Percentiles rank a stretch among this genome's conserved stretches.
These are phyloP conservation scores for Phaethornis superciliosus DNA, from an alignment of 2,113 vertebrate species.

Conservation along the genomic window DNA sequence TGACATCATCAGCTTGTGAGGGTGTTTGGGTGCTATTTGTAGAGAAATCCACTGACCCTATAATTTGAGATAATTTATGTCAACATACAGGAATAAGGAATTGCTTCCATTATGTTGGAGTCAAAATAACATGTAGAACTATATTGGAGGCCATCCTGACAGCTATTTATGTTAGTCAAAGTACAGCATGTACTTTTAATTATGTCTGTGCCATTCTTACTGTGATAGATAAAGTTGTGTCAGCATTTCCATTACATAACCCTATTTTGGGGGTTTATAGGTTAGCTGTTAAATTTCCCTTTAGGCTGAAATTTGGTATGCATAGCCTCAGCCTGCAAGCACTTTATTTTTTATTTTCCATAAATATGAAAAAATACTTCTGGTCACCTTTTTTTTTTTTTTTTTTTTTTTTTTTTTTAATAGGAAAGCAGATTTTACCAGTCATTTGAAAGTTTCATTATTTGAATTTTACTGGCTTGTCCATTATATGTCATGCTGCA, in stretches of 20 bases:
- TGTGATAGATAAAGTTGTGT: constrained; percentile 26
- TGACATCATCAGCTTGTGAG: neutral
- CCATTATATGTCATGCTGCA: constrained; percentile 29
- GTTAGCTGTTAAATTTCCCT: constrained; percentile 56
- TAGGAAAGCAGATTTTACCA: constrained; percentile 34
- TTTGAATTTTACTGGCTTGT: constrained; percentile 25
- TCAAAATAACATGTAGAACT: neutral
- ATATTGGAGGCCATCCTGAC: neutral
- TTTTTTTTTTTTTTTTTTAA: neutral
- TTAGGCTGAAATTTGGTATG: constrained; percentile 62
- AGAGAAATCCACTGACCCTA: neutral
- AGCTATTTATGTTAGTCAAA: constrained; percentile 48
- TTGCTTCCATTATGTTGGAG: neutral
- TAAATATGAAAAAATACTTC: neutral
- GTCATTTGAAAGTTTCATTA: constrained; percentile 48
- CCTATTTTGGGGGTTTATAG: constrained; percentile 71
- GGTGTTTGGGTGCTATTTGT: neutral
- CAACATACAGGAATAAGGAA: neutral
- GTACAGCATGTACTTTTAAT: constrained; percentile 34
- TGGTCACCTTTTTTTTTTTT: constrained; percentile 33
- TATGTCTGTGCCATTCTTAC: constrained; percentile 13
- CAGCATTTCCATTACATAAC: constrained; percentile 50
- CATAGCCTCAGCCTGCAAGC: constrained; percentile 43
- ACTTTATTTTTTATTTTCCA: neutral
- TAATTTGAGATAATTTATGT: neutral